Evolutionary conservation across 2,113 vertebrate species (phyloP).

Genomic region (Scopus umbretta): DNA sequence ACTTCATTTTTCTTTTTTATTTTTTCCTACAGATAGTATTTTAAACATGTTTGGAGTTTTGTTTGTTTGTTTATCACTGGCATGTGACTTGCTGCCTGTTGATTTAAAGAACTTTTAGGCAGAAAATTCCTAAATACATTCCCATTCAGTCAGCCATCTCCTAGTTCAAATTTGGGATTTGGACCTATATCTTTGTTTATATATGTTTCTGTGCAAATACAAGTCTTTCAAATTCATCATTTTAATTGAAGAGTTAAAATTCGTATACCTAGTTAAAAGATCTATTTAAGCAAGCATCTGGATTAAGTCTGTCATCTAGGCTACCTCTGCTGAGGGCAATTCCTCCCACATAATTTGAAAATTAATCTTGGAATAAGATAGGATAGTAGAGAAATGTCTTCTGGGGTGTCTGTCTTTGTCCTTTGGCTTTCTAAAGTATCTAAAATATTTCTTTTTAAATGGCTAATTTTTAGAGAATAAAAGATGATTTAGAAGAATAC

Average conservation of each 20-base stretch:
- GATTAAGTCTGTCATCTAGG: neutral
- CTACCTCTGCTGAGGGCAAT: neutral
- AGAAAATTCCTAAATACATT: no score
- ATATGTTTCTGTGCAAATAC: neutral
- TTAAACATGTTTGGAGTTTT: no score
- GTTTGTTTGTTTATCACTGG: no score
- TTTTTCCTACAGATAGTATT: no score
- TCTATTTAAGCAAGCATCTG: neutral
- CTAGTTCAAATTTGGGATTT: neutral
- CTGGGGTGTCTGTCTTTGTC: neutral
- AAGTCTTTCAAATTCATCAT: neutral
- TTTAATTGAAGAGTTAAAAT: neutral
- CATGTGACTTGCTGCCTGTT: no score
- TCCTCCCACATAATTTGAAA: neutral
- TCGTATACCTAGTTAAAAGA: neutral
- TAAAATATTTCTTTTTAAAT: neutral
- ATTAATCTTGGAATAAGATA: neutral
- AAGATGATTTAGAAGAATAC: neutral
- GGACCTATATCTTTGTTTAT: neutral
- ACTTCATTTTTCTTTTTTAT: no score
- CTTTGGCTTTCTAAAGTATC: neutral
- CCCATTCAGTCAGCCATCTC: neutral
- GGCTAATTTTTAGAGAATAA: neutral
- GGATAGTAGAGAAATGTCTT: neutral
- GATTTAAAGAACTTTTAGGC: no score